A percentile compares a stretch with the other conserved stretches of the same genome.
Conservation (phyloP, 2,888 invertebrate genomes). For the Acrobasis suavella region DNA sequence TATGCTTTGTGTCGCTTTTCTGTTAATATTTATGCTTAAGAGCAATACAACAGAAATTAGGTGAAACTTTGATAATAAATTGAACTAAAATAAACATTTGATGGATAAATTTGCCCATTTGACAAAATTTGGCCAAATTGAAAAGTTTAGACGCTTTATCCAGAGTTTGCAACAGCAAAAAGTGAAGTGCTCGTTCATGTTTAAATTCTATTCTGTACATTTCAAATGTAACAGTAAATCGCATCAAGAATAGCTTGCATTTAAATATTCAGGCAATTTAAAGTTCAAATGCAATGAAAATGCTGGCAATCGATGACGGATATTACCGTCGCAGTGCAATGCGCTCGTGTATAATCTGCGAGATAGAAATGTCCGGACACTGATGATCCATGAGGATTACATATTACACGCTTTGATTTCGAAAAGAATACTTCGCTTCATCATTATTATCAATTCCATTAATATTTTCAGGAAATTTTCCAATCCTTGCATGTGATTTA, state of each 20-base stretch:
- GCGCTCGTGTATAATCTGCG: constrained; percentile 57
- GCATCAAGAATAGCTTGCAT: constrained; percentile 4
- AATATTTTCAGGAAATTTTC: neutral
- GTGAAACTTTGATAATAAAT: neutral
- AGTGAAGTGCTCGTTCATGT: constrained; percentile 3
- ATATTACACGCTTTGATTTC: constrained; percentile 45
- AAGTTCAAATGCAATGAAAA: constrained; percentile 23
- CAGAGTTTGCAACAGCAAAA: neutral
- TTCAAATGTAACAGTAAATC: constrained; percentile 6
- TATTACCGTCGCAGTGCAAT: constrained; percentile 64
- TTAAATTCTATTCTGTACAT: constrained; percentile 3
- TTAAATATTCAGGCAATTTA: constrained; percentile 16
- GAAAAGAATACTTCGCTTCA: neutral
- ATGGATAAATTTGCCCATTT: neutral
- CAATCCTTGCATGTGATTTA: no score
- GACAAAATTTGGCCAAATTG: neutral
- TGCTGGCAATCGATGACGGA: constrained; percentile 48
- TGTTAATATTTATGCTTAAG: neutral
- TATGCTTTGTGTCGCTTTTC: constrained; percentile 8
- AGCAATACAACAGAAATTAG: neutral
- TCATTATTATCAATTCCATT: neutral
- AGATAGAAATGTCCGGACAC: constrained; percentile 62
- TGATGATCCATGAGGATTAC: constrained; percentile 51
- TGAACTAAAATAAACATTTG: neutral
- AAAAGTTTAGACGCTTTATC: neutral